Conservation (phyloP, 2,888 invertebrate species). For the Hermodice carunculata region DNA sequence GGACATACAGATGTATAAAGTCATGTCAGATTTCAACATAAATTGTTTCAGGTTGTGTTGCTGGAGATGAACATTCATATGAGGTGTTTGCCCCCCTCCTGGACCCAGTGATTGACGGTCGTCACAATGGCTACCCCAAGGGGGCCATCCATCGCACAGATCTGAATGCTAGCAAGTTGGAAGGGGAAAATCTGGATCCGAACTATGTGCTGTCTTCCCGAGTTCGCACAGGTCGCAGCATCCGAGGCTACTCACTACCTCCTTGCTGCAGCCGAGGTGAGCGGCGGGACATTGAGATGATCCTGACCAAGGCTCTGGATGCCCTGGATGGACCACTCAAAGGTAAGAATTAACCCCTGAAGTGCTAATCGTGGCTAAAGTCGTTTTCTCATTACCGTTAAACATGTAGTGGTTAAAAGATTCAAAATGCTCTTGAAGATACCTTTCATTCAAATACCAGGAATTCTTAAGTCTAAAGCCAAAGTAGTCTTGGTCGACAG, state of each 20-base stretch:
- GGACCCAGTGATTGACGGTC: conserved; percentile 89
- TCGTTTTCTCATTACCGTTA: no score
- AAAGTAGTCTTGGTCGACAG: no score
- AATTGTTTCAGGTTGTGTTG: conserved; percentile 27
- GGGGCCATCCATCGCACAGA: conserved; percentile 32
- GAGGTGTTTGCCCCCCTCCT: conserved; percentile 85
- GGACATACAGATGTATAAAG: no score
- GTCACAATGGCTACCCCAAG: conserved; percentile 33
- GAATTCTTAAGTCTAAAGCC: no score
- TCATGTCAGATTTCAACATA: no score
- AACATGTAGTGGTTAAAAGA: no score
- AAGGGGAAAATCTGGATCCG: conserved; percentile 41
- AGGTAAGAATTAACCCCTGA: no score
- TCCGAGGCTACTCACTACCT: conserved; percentile 64
- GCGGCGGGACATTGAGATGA: conserved; percentile 40
- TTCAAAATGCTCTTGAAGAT: no score
- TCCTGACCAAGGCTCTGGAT: conserved; percentile 33
- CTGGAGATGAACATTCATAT: conserved; percentile 89
- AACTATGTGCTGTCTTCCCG: conserved; percentile 54
- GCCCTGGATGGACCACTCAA: conserved; percentile 24
- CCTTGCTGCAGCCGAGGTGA: conserved; percentile 65
- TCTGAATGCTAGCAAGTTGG: conserved; percentile 24
- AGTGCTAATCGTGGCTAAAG: no score
- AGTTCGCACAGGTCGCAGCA: conserved; percentile 60
- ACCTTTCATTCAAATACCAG: no score